Evolutionary conservation across 1,140 invertebrate species (phyloP), one percentile per base, ranked within the genome.

Genomic region (Drosophila kohkoa): DNA sequence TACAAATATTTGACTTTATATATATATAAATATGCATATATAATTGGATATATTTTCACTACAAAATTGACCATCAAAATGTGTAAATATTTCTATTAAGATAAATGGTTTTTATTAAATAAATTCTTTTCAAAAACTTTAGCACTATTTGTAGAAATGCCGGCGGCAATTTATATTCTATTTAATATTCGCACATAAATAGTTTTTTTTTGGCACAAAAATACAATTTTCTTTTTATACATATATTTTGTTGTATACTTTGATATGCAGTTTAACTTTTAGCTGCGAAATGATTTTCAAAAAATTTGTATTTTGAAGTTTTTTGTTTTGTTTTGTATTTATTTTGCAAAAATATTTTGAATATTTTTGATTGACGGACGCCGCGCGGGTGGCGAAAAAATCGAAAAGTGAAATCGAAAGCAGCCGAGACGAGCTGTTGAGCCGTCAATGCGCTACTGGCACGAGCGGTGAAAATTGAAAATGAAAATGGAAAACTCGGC

Each of bases 381-480:
- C 32, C 60, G 52, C 54, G 62, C 52, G 32, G 68, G 38, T 59
- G 63, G 63, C 41, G 20, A 25, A 25, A 45, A 74, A 46, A 15
- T 15, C 15, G 15, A 30, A 25, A 35, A 5, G 28, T 63, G 74
- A 74, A 81, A 71, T 51, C 52, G 76, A 83, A 88, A 81, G 55
- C 77, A 76, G 80, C 77, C 86, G 85, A 87, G 90, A 91, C 90
- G 90, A 90, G 90, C 90, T 59, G 90, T 60, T 85, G 82, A 91
- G 90, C 90, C 90, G 90, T 76, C 90, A 77, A 90, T 90, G 77
- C 81, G 90, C 90, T 91, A 91, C 90, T 91, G 87, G 81, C 87
- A 57, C 81, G 76, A 90, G 69, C 86, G 74, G 76, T 82, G 86
- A 80, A 89, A 89, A 89, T 86, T 90, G 85, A 82, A 89, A 89